Evolutionary conservation across 2,888 invertebrate species (phyloP), one percentile per base, ranked within the genome.

Genomic region (Xiphydria camelus): DNA sequence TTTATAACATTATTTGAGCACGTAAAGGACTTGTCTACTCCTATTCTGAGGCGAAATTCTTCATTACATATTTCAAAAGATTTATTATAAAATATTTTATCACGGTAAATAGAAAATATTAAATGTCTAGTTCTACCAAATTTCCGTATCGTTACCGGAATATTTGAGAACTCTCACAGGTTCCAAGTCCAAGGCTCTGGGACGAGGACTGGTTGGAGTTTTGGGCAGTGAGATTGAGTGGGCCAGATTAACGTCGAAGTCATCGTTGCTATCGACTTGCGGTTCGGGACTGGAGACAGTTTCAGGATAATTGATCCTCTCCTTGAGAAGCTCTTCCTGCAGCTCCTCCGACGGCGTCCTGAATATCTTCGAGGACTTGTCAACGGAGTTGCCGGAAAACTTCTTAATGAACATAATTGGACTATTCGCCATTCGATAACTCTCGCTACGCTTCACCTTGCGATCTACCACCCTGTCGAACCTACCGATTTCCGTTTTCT

Each of bases 391-490:
- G 20, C 15, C 19, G 9, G 57, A 55, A 37, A 71, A 58, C 38
- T 70, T 85, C 74, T 82, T 83, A 38, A 87, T 84, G 23, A 83
- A 83, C 76, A 85, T 80, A 52, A 84, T 80, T 17, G 85, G 84
- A 56, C 83, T 84, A 76, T 91, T 91, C 10, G 91, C 91, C 74
- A 88, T 81, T 55, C 89, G 84, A 70, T 91, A 91, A 76, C 91
- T 91, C 73, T 91, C 89, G 71, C 89, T 89, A 48, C 91, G 85
- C 75, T 88, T 89, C 34, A 91, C 79, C 77, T 83, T 84, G 1
- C 71, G 64, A 20, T 70, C 71, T n/a, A n/a, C n/a, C 7, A 31
- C 18, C 1, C 49, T 53, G 4, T 41, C 33, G 4, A 9, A 4
- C 22, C 6, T 9, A 19, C 53, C 26, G 1, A 45, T 35, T 9